These are phyloP conservation scores for Cotesia vestalis DNA, from an alignment of 1,140 invertebrate species.

Conservation along the genomic window DNA sequence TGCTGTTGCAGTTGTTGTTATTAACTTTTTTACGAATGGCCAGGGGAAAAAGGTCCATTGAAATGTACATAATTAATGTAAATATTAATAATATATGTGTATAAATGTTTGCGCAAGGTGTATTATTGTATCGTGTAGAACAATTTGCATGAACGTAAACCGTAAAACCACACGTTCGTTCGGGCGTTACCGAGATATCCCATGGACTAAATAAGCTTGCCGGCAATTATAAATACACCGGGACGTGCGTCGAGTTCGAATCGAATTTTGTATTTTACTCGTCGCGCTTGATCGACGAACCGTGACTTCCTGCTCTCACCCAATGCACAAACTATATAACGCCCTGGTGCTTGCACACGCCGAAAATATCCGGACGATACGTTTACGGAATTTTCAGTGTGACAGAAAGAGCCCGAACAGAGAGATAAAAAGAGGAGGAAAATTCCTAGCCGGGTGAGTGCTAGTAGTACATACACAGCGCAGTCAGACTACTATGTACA, in stretches of 20 bases:
- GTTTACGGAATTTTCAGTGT: conserved; percentile 23
- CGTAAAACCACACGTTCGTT: conserved; percentile 38
- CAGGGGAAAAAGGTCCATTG: no score
- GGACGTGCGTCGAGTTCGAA: conserved; percentile 36
- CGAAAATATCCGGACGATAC: conserved; percentile 29
- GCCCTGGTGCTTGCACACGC: conserved; percentile 14
- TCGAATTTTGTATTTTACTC: conserved; percentile 41
- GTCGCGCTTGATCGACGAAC: conserved; percentile 36
- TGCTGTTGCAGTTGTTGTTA: no score
- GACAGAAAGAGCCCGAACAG: background rate
- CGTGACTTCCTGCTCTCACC: conserved; percentile 34
- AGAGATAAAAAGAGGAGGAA: background rate
- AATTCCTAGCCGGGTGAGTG: no score
- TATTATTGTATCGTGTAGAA: conserved; percentile 5
- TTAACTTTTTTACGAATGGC: no score
- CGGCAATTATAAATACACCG: conserved; percentile 38
- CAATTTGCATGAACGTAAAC: conserved; percentile 37
- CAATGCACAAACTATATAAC: conserved; percentile 23
- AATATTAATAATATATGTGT: background rate
- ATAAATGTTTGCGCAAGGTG: background rate
- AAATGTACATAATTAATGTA: background rate
- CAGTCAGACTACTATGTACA: no score
- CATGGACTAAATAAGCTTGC: conserved; percentile 35
- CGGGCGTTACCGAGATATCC: conserved; percentile 37
- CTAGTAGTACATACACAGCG: background rate